Conservation (phyloP, 2,113 vertebrate genomes). For the Rhinolophus ferrumequinum region DNA sequence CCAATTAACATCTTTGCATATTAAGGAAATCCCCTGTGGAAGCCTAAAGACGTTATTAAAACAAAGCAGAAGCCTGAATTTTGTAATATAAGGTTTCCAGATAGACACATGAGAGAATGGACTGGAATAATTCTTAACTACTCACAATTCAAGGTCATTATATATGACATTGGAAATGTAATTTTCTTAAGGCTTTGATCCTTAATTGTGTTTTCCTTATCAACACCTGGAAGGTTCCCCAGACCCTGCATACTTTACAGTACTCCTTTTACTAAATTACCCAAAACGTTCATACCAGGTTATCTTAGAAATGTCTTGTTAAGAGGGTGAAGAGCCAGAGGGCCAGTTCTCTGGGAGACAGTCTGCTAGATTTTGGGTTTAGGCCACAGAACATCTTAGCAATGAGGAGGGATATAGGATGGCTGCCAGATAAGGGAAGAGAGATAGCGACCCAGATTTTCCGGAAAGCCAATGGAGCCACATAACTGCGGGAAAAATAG, state of each 20-base stretch:
- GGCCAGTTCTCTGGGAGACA: neutral
- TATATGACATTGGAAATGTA: constrained; percentile 10
- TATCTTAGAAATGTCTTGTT: neutral
- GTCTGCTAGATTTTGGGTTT: neutral
- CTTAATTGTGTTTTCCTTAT: constrained; percentile 48
- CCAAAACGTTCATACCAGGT: neutral
- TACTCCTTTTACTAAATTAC: neutral
- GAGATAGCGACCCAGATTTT: neutral
- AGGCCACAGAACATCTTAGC: neutral
- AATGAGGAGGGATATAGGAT: neutral
- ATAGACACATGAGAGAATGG: neutral
- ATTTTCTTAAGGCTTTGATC: constrained; percentile 18
- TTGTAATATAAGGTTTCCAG: constrained; percentile 60
- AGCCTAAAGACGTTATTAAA: constrained; percentile 67
- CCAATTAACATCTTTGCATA: constrained; percentile 60
- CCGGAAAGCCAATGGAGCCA: neutral
- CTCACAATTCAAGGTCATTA: constrained; percentile 39
- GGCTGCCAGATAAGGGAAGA: neutral
- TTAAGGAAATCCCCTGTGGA: constrained; percentile 63
- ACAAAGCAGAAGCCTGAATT: constrained; percentile 61
- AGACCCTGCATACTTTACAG: neutral
- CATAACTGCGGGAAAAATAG: neutral
- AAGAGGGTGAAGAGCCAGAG: neutral
- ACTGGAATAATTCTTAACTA: constrained; percentile 31
- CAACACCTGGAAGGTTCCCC: neutral